Evolutionary conservation across 92 coral and sea anemone genomes (phyloP), one percentile per base, ranked within the genome.

Genomic region (Meandrina meandrites): DNA sequence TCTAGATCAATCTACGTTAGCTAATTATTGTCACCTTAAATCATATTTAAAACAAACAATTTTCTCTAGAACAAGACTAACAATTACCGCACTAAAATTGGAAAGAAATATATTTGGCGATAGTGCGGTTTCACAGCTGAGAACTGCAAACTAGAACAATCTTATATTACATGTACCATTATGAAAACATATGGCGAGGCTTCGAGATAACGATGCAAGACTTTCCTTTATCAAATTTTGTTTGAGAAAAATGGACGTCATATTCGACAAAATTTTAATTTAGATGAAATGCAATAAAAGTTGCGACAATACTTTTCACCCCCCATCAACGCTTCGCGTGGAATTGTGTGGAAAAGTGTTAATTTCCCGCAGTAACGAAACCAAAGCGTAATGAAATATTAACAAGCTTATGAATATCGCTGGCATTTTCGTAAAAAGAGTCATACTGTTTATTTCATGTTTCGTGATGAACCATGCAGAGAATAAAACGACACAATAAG

Each of bases 351-450:
- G 9, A 45, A 6, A 9, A 22, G 45, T 3, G n/a, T 34, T 24
- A 58, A 14, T 19, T 80, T 60, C 37, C 51, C 56, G n/a, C n/a
- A n/a, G n/a, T 4, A 21, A 35, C 28, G 17, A 15, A 58, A 42
- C 48, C 83, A 80, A 58, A 80, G 22, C 74, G 28, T 30, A 48
- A 40, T 80, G 4, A 80, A 80, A 80, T 80, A 60, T 80, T 60
- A 35, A 80, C 45, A 71, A 37, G 69, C 28, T 80, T 2, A 24
- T 8, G 35, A 32, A 24, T 31, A 35, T 37, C 73, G 14, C 62
- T 34, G 40, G 60, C 12, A 27, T 66, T 66, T 66, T 66, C 69
- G 69, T 9, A 11, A 62, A 62, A 31, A 51, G 42, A 48, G 27
- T 18, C 83, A 79, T 21, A 67, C 71, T 36, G 83, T 58, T 27